phyloP scores from a whole-genome alignment of 2,888 invertebrate genomes.

The Watsonalla cultraria region DNA sequence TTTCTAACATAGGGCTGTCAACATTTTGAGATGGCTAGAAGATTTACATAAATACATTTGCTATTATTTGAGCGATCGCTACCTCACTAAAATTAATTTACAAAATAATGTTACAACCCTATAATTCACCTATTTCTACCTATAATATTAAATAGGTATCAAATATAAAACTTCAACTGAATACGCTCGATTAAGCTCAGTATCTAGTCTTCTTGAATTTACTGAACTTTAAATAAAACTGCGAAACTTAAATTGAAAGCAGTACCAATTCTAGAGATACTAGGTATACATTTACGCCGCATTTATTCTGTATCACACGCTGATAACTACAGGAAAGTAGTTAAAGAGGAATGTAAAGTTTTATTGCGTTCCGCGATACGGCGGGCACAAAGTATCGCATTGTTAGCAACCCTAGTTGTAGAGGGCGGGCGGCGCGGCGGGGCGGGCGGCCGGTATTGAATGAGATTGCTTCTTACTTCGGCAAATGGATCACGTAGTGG shows the following conservation, averaged over 20 bases:
- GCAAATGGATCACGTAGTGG: constrained; percentile 80
- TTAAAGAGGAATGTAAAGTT: constrained; percentile 74
- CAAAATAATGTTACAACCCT: too few relatives aligned
- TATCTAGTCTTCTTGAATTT: too few relatives aligned
- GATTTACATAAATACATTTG: too few relatives aligned
- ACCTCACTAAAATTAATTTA: constrained; percentile 1
- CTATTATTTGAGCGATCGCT: too few relatives aligned
- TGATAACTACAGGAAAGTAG: constrained; percentile 69
- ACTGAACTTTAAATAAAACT: not conserved
- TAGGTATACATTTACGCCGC: constrained; percentile 43
- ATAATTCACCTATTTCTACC: too few relatives aligned
- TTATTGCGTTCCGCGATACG: constrained; percentile 69
- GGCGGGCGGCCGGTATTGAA: constrained; percentile 69
- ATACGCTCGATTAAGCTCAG: not conserved
- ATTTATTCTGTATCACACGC: constrained; percentile 53
- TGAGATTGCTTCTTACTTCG: constrained; percentile 80
- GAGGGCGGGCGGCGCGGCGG: constrained; percentile 27
- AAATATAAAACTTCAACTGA: not conserved
- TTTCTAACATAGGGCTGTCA: constrained; percentile 57
- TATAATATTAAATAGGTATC: too few relatives aligned
- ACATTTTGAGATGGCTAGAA: constrained; percentile 10
- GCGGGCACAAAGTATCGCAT: constrained; percentile 64
- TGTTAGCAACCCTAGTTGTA: constrained; percentile 62
- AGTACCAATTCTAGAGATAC: constrained; percentile 4
- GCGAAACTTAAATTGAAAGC: constrained; percentile 29